These are phyloP conservation scores for Phrynocephalus guinanensis DNA, from an alignment of 2,797 vertebrate species.

Conservation along the genomic window DNA sequence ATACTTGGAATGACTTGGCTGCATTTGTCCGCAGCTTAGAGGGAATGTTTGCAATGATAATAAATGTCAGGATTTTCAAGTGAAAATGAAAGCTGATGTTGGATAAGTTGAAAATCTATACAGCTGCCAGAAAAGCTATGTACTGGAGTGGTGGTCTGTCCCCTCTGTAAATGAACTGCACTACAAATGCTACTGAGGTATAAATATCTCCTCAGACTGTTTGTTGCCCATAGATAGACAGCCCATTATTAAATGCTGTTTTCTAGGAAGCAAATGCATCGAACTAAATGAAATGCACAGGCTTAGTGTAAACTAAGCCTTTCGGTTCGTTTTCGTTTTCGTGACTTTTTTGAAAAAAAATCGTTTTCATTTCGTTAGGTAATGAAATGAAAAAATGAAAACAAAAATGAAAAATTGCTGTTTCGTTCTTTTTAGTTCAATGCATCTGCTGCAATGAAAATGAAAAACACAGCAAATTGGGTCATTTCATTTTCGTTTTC, in stretches of 20 bases:
- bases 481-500: too few species aligned
- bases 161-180: background rate
- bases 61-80: background rate
- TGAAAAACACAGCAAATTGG: too few species aligned
- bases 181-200: background rate
- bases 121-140: background rate
- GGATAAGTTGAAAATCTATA: background rate
- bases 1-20: too few species aligned
- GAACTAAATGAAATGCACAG: background rate
- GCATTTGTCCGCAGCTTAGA: too few species aligned
- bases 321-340: too few species aligned
- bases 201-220: background rate
- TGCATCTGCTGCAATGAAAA: too few species aligned
- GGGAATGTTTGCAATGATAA: background rate
- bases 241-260: background rate
- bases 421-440: too few species aligned
- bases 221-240: too few species aligned
- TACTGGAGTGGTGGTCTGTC: background rate
- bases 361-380: too few species aligned
- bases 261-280: constrained; percentile 2
- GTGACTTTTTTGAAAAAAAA: too few species aligned
- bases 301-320: background rate
- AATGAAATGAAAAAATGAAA: too few species aligned
- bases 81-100: background rate
- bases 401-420: too few species aligned